Evolutionary conservation across 35 echinoderm and acorn worm genomes (phyloP), one percentile per base, ranked within the genome.

Genomic region (Eucidaris tribuloides): DNA sequence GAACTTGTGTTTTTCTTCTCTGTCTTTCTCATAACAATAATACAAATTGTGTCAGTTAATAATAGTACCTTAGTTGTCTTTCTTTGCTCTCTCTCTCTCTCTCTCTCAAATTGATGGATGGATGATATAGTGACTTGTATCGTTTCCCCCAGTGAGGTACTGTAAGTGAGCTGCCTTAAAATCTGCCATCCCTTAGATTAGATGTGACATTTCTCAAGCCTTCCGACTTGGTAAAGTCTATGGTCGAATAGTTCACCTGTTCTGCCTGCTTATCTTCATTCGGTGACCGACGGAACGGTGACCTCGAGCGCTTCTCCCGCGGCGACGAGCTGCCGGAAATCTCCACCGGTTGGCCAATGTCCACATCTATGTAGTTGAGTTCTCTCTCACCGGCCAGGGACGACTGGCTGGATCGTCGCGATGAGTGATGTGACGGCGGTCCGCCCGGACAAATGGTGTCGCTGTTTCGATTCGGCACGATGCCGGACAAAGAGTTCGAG

Each of bases 201-300:
- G 42, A 78, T 0, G 89, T 88, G 1, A 88, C 79, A 35, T 42
- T 84, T 37, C 94, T 80, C 6, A 97, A 29, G 43, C 94, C 94
- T 77, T 97, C 94, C 13, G 94, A 97, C 65, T 97, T 97, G 28
- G 89, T 97, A 42, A 97, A 92, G 32, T 97, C 94, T 23, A 97
- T 97, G 0, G 94, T 92, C 37, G 94, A 85, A 42, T 97, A 97
- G 18, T 91, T 97, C 22, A 89, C 81, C 1, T 85, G 74, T 54
- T 92, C 84, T 1, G 19, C 71, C 25, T 79, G 79, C 44, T 91
- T 91, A 11, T 97, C 89, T 34, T 96, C 89, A n/a, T 81, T 80
- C 0, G 86, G 33, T 14, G 77, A 32, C 5, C 84, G 65, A 5
- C 78, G 43, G 62, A 90, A 94, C 20, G 92, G 92, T 2, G 85